Percentiles rank a stretch among this genome's conserved stretches.
Evolutionary conservation across 1,140 invertebrate species (phyloP).

Genomic region (Drosophila sulfurigaster): DNA sequence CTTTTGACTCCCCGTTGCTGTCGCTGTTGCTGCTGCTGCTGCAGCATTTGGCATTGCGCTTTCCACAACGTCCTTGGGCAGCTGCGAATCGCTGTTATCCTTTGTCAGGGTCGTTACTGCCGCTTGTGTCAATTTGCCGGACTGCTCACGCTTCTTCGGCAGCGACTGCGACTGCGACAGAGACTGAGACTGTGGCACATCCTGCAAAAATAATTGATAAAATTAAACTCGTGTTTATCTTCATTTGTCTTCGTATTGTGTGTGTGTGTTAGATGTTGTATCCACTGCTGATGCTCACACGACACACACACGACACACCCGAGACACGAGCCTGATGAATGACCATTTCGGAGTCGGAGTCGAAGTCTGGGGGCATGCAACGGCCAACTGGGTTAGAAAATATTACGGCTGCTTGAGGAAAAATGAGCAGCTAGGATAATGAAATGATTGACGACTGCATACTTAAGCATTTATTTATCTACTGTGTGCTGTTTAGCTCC

Average conservation of each 20-base stretch:
- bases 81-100: constrained; percentile 24
- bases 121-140: constrained; percentile 12
- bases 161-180: not conserved
- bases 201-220: constrained; percentile 59
- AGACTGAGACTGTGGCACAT: constrained; percentile 2
- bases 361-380: not conserved
- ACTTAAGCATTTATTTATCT: constrained; percentile 17
- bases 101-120: constrained; percentile 22
- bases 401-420: constrained; percentile 13
- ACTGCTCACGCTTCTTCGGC: constrained; percentile 9
- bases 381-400: constrained; percentile 10
- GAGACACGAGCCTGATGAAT: constrained; percentile 1
- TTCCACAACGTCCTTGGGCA: constrained; percentile 27
- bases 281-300: not conserved
- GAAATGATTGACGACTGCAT: constrained; percentile 12
- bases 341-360: not conserved
- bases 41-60: constrained; percentile 8
- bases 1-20: constrained; percentile 31
- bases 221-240: constrained; percentile 55
- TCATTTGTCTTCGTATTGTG: constrained; percentile 22
- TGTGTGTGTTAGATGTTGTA: too few relatives aligned
- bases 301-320: not conserved
- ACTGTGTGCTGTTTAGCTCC: not conserved
- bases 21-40: not conserved
- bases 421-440: constrained; percentile 13